phyloP scores from a whole-genome alignment of 2,888 invertebrate species.

The Patella caerulea region DNA sequence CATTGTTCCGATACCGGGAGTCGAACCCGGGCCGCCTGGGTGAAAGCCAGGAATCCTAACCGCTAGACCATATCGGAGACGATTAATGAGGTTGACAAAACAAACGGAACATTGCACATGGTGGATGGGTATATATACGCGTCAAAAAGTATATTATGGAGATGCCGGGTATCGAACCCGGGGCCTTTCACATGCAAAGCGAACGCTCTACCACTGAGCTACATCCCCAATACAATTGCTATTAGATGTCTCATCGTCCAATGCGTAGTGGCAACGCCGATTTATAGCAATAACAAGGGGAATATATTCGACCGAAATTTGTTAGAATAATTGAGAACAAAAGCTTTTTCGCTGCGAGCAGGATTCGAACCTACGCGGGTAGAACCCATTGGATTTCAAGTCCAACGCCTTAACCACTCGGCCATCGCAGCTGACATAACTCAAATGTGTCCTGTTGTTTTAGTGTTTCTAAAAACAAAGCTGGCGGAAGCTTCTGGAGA shows the following conservation, averaged over 20 bases:
- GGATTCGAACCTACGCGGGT: conserved; percentile 27
- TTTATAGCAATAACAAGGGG: too few relatives aligned
- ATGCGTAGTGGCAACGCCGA: too few relatives aligned
- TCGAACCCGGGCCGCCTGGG: conserved; percentile 13
- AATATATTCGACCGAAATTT: too few relatives aligned
- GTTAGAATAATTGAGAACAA: too few relatives aligned
- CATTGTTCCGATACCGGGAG: conserved; percentile 6
- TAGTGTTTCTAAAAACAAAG: too few relatives aligned
- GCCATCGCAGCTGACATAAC: conserved; percentile 19
- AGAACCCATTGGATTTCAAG: conserved; percentile 28
- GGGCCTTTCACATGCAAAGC: conserved; percentile 50
- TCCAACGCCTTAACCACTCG: conserved; percentile 30
- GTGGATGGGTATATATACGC: neutral
- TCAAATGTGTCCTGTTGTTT: too few relatives aligned
- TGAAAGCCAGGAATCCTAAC: conserved; percentile 12
- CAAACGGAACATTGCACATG: too few relatives aligned
- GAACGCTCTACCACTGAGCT: conserved; percentile 33
- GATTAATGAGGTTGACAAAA: neutral
- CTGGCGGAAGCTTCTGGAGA: neutral
- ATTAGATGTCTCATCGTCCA: too few relatives aligned
- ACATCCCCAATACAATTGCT: conserved; percentile 8
- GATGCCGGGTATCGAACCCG: conserved; percentile 48
- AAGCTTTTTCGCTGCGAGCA: neutral
- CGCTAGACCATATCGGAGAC: conserved; percentile 9
- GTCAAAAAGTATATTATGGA: conserved; percentile 19